Percentiles rank a stretch among this genome's conserved stretches.
These are phyloP conservation scores for Dromiciops gliroides DNA, from an alignment of 2,113 vertebrate species.

Conservation along the genomic window DNA sequence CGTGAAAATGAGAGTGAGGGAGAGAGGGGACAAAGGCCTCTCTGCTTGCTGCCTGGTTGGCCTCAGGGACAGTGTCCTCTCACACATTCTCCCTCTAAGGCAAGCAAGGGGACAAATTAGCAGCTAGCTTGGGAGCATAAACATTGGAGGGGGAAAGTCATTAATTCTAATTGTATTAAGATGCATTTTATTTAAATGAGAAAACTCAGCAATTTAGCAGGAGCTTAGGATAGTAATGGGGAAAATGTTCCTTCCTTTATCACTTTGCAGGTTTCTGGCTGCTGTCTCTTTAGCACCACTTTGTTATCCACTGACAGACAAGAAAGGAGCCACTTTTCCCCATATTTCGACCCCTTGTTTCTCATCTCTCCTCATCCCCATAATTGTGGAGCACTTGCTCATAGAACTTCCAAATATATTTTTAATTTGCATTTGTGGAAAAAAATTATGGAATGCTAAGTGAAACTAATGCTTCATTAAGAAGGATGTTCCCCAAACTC, in stretches of 20 bases:
- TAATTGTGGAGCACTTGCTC: conserved; percentile 48
- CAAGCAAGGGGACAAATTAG: neutral
- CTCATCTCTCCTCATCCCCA: conserved; percentile 39
- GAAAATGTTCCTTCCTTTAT: conserved; percentile 40
- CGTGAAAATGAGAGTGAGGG: neutral
- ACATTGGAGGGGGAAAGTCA: conserved; percentile 36
- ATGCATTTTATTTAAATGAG: conserved; percentile 44
- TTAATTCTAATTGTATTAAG: conserved; percentile 60
- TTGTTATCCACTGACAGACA: conserved; percentile 1
- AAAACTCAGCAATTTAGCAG: conserved; percentile 43
- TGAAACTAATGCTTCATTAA: conserved; percentile 45
- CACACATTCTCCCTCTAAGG: neutral
- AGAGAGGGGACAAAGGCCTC: neutral
- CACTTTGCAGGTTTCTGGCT: conserved; percentile 46
- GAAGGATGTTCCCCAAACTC: conserved; percentile 51
- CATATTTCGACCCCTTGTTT: conserved; percentile 31
- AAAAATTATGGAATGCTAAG: conserved; percentile 18
- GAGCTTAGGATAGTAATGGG: conserved; percentile 23
- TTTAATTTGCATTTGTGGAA: conserved; percentile 48
- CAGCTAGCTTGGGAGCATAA: neutral
- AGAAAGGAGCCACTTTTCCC: conserved; percentile 15
- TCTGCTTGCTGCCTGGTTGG: neutral
- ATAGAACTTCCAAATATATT: conserved; percentile 43
- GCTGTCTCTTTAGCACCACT: conserved; percentile 36
- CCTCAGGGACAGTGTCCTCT: neutral